phyloP scores from a whole-genome alignment of 2,797 vertebrate genomes.

The Odontamblyopus rebecca region DNA sequence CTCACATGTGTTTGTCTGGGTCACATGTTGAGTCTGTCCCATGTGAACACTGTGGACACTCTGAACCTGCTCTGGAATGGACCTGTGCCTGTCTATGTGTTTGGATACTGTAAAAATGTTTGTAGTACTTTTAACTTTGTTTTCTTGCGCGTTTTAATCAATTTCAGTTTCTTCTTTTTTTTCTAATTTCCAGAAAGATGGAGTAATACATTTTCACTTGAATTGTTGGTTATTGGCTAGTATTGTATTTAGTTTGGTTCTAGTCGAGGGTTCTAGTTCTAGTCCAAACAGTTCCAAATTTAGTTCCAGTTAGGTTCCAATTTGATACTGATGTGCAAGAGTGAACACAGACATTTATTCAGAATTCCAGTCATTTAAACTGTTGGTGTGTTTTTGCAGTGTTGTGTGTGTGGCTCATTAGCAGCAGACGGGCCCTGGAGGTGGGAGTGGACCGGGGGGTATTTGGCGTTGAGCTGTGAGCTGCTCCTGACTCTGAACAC shows the following conservation, averaged over 20 bases:
- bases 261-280: too few relatives aligned
- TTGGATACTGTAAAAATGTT: not conserved
- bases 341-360: too few relatives aligned
- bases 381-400: too few relatives aligned
- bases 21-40: conserved; percentile 48
- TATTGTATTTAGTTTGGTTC: too few relatives aligned
- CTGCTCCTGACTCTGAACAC: conserved; percentile 63
- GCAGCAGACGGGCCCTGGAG: conserved; percentile 39
- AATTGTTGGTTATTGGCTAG: too few relatives aligned
- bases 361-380: too few relatives aligned
- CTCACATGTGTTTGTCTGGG: conserved; percentile 7
- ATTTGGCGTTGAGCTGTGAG: conserved; percentile 62
- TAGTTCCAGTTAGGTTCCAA: too few relatives aligned
- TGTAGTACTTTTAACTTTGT: not conserved
- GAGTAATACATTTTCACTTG: too few relatives aligned
- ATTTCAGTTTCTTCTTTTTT: too few relatives aligned
- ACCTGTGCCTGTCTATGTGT: conserved; percentile 9
- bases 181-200: too few relatives aligned
- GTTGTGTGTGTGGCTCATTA: conserved; percentile 22
- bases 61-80: conserved; percentile 38
- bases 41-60: conserved; percentile 12
- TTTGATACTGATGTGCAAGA: too few relatives aligned
- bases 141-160: not conserved
- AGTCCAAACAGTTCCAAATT: too few relatives aligned
- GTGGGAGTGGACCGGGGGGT: conserved; percentile 53